A percentile compares a stretch with the other conserved stretches of the same genome.
These are phyloP conservation scores for Microtus ochrogaster DNA, from an alignment of 2,113 vertebrate species.

Conservation along the genomic window DNA sequence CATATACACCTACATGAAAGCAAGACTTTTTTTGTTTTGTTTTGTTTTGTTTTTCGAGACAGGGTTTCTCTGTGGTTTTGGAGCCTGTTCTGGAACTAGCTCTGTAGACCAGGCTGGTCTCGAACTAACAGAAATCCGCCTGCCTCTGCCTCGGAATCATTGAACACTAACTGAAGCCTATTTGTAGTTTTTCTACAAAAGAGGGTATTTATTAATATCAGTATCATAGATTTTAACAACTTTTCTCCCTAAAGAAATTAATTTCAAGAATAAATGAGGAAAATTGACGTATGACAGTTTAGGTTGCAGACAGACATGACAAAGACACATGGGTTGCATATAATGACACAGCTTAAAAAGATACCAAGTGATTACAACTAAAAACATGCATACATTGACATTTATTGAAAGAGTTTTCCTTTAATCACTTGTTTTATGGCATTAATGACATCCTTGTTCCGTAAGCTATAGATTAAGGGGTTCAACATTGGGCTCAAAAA, in stretches of 20 bases:
- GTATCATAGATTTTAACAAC: background rate
- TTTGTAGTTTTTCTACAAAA: background rate
- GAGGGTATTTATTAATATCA: background rate
- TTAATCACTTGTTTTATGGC: constrained; percentile 16
- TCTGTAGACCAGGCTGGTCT: no score
- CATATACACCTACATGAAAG: background rate
- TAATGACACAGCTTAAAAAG: no score
- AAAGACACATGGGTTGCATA: background rate
- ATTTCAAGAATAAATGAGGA: background rate
- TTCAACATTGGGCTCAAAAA: constrained; percentile 79
- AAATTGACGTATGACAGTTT: no score
- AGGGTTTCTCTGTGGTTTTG: no score
- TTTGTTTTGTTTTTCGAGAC: no score
- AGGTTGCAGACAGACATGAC: background rate
- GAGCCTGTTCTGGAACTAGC: no score
- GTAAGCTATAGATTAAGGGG: constrained; percentile 73
- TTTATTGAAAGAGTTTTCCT: background rate
- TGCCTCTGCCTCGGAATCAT: no score
- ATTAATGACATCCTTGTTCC: constrained; percentile 70
- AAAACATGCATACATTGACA: accelerated
- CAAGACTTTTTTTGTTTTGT: background rate
- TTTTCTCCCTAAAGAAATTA: background rate
- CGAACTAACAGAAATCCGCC: no score
- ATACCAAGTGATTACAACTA: background rate
- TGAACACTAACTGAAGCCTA: background rate